These are phyloP conservation scores for Cathartes aura DNA, from an alignment of 2,113 vertebrate species.

Conservation along the genomic window DNA sequence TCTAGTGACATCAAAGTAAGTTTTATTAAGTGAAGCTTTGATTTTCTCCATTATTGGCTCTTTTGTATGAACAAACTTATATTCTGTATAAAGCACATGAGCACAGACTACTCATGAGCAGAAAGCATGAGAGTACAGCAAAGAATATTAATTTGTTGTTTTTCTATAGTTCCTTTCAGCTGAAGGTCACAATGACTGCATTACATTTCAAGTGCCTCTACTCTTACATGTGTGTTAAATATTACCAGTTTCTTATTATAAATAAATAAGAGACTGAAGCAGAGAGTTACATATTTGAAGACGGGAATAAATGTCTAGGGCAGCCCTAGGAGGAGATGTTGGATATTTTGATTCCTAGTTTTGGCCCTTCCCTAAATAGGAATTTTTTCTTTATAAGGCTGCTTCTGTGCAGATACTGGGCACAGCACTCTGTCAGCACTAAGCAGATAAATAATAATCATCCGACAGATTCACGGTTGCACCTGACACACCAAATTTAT, in stretches of 20 bases:
- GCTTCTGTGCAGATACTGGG: not conserved
- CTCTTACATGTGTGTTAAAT: conserved; percentile 15
- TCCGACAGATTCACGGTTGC: not conserved
- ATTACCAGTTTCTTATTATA: not conserved
- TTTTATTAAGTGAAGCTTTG: conserved; percentile 45
- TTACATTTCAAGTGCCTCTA: not conserved
- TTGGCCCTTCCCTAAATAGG: not conserved
- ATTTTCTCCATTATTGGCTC: conserved; percentile 22
- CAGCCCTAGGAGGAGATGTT: not conserved
- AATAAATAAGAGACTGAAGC: conserved; percentile 18
- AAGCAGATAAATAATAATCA: conserved; percentile 18
- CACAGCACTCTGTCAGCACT: not conserved
- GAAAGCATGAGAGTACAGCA: not conserved
- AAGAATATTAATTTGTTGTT: conserved; percentile 50
- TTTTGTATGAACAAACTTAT: conserved; percentile 40
- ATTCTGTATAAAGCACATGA: not conserved
- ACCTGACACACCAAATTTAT: conserved; percentile 16
- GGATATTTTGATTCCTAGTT: not conserved
- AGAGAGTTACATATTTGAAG: conserved; percentile 8
- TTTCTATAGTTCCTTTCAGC: not conserved
- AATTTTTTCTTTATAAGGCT: not conserved
- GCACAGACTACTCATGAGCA: not conserved
- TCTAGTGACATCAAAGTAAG: conserved; percentile 34
- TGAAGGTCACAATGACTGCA: conserved; percentile 43
- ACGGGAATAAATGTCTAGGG: not conserved